phyloP scores from a whole-genome alignment of 2,113 vertebrate genomes.

The Perognathus longimembris region DNA sequence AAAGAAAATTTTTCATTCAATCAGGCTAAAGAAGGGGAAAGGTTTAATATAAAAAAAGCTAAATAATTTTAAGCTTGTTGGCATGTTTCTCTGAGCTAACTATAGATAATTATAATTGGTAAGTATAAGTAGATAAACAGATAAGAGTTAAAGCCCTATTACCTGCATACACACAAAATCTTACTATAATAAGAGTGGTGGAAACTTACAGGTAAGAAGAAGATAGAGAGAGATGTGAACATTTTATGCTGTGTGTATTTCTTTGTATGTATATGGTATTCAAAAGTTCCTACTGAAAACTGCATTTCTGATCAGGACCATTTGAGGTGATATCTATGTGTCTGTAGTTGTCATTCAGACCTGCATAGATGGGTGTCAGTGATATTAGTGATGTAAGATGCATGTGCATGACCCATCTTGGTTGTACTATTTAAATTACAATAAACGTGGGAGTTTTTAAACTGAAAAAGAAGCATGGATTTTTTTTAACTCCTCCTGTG shows the following conservation, averaged over 20 bases:
- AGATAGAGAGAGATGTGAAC: background rate
- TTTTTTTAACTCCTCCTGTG: background rate
- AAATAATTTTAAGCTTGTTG: background rate
- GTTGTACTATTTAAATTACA: background rate
- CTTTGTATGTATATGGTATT: background rate
- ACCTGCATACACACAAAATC: background rate
- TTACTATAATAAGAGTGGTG: background rate
- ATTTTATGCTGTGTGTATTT: background rate
- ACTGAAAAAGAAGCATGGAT: background rate
- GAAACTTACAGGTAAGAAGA: background rate
- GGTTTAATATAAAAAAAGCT: background rate
- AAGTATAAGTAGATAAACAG: too few relatives aligned
- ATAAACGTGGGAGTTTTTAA: constrained; percentile 14
- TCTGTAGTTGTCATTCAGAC: background rate
- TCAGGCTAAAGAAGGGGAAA: background rate
- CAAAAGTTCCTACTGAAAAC: background rate
- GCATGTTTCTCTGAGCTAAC: constrained; percentile 4
- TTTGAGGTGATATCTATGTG: background rate
- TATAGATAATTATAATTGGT: background rate
- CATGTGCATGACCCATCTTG: background rate
- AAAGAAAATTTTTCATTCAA: background rate
- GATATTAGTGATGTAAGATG: background rate
- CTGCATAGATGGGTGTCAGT: background rate
- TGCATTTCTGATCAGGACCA: background rate
- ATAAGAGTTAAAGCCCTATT: too few relatives aligned